Evolutionary conservation across 2,797 vertebrate genomes (phyloP).

Genomic region (Etheostoma perlongum): DNA sequence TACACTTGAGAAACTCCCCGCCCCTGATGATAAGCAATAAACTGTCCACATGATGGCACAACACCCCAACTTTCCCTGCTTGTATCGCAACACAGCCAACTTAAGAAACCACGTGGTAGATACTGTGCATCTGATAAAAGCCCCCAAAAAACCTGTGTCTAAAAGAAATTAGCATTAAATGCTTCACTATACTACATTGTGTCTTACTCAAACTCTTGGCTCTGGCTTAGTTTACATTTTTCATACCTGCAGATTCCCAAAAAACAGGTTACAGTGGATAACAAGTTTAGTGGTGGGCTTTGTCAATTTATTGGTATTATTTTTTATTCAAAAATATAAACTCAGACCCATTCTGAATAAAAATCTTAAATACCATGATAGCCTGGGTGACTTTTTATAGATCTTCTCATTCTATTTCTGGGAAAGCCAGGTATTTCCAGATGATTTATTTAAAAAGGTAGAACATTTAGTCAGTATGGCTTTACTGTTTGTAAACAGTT

Average conservation of each 20-base stretch:
- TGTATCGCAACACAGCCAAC: background rate
- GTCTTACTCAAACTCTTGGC: slow-evolving; percentile 24
- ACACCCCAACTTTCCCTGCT: slow-evolving; percentile 7
- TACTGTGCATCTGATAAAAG: slow-evolving; percentile 31
- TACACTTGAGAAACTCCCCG: slow-evolving; percentile 85
- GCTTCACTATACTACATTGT: slow-evolving; percentile 7
- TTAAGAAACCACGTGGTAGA: slow-evolving; percentile 21
- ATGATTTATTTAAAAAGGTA: background rate
- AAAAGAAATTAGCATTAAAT: slow-evolving; percentile 11
- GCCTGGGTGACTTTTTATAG: slow-evolving; percentile 7
- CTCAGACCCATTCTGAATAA: slow-evolving; percentile 71
- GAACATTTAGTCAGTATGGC: no score
- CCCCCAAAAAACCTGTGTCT: slow-evolving; percentile 31
- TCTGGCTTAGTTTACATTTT: slow-evolving; percentile 36
- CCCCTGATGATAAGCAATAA: slow-evolving; percentile 82
- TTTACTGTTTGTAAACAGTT: no score
- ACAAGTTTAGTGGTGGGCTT: slow-evolving; percentile 55
- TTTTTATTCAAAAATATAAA: slow-evolving; percentile 57
- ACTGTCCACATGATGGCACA: slow-evolving; percentile 37
- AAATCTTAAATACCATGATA: slow-evolving; percentile 51
- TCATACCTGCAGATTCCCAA: slow-evolving; percentile 17
- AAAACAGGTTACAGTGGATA: slow-evolving; percentile 33
- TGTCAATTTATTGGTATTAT: slow-evolving; percentile 53
- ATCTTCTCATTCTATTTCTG: background rate
- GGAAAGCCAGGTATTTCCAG: background rate